Percentiles rank a stretch among this genome's conserved stretches.
phyloP scores from a whole-genome alignment of 1,140 invertebrate species.

The Hylaeus volcanicus region DNA sequence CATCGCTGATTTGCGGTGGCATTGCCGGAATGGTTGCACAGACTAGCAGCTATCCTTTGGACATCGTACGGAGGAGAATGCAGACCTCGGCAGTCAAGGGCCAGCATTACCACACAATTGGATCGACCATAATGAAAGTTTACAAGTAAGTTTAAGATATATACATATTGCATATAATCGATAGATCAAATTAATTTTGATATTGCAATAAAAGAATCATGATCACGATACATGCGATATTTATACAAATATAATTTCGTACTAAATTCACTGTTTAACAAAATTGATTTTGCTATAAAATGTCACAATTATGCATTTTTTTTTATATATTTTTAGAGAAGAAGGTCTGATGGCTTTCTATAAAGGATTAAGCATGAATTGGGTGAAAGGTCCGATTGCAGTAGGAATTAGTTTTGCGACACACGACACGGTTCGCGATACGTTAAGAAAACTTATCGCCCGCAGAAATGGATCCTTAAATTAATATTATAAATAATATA shows the following conservation, averaged over 20 bases:
- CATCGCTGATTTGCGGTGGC: conserved; percentile 92
- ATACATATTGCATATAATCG: too few species aligned
- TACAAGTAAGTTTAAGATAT: conserved; percentile 80
- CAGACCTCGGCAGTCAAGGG: conserved; percentile 86
- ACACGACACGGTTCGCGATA: conserved; percentile 91
- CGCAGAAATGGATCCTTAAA: neutral
- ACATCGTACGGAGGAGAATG: conserved; percentile 94
- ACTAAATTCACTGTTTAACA: conserved; percentile 2
- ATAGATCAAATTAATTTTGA: too few species aligned
- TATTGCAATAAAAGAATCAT: too few species aligned
- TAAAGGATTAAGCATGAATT: conserved; percentile 99
- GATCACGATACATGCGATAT: neutral
- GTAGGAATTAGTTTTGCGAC: conserved; percentile 99
- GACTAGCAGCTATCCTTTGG: conserved; percentile 96
- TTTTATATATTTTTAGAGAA: conserved; percentile 80
- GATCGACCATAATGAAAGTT: conserved; percentile 83
- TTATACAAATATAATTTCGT: neutral
- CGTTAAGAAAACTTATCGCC: conserved; percentile 76
- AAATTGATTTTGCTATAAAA: neutral
- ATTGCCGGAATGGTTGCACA: conserved; percentile 96
- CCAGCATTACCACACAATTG: conserved; percentile 84
- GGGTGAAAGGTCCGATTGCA: conserved; percentile 99
- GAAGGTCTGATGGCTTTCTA: conserved; percentile 97
- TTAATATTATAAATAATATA: neutral
- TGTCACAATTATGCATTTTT: neutral